Evolutionary conservation across 2,888 invertebrate genomes (phyloP), one percentile per base, ranked within the genome.

Genomic region (Rosalia funebris): DNA sequence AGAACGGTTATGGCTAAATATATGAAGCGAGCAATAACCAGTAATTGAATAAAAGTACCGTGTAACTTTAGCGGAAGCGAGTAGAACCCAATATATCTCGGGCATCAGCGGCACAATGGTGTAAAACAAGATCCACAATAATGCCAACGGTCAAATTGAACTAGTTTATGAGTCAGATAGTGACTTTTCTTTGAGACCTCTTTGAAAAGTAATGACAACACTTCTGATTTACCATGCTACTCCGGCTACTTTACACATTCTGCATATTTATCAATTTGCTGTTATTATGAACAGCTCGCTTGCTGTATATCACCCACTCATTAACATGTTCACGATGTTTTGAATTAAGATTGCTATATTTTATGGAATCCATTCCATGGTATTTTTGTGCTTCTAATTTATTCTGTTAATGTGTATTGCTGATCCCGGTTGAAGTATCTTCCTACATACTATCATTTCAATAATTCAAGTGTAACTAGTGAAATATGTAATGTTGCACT

Each of bases 1-100:
- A 31, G 45, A 25, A 53, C 53, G 53, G 58, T 58, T 58, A 58
- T 58, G 52, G 58, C 32, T 58, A 46, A 56, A 56, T 47, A 31
- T 46, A 56, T 46, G 56, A 46, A 37, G 56, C 56, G 56, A 48
- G 47, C 48, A 57, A 42, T 34, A 57, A 25, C 53, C 39, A 46
- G 47, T 53, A 34, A 47, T 20, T 31, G 42, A 34, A 54, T 36
- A 44, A 48, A 54, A 47, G 42, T 59, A 47, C 46, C 54, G 34
- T 36, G 53, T 54, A 34, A 41, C 53, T 47, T 53, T 45, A 53
- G 19, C 58, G 36, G 58, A 53, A 45, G 58, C 53, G 20, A 48
- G 16, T 53, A 12, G 47, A 32, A 53, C 46, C 53, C 53, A 39
- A 53, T 58, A 46, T 58, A 58, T 58, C 58, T 53, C 45, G 25